Conservation (phyloP, 2,888 invertebrate genomes). For the Adelphocoris suturalis region DNA sequence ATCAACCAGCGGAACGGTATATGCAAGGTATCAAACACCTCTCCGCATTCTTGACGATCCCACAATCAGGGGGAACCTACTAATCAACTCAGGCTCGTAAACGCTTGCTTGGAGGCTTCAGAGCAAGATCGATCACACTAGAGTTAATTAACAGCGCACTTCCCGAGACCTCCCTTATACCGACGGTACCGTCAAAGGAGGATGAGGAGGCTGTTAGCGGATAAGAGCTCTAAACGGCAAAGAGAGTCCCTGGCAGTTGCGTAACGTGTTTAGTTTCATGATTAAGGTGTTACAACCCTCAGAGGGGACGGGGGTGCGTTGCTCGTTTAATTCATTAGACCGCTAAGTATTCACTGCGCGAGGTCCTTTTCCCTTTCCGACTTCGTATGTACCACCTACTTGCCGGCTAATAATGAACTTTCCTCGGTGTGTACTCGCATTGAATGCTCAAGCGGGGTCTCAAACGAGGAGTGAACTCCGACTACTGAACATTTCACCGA, state of each 20-base stretch:
- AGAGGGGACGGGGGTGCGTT: not conserved
- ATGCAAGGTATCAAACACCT: conserved; percentile 23
- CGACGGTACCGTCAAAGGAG: conserved; percentile 1
- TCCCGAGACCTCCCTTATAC: not conserved
- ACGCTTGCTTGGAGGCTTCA: not conserved
- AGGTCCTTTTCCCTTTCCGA: not conserved
- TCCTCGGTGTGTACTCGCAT: not conserved
- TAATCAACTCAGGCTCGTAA: conserved; percentile 23
- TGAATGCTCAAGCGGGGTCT: conserved; percentile 5
- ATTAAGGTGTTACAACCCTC: conserved; percentile 47
- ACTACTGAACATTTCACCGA: no score
- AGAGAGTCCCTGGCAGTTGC: conserved; percentile 30
- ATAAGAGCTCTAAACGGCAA: conserved; percentile 44
- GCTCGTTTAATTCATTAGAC: conserved; percentile 48
- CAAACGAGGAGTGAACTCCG: no score
- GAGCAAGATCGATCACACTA: conserved; percentile 7
- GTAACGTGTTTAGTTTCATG: conserved; percentile 54
- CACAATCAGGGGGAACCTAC: conserved; percentile 30
- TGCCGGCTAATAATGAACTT: conserved; percentile 48
- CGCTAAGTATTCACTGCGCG: conserved; percentile 51
- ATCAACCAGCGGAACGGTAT: not conserved
- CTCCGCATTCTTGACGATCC: conserved; percentile 20
- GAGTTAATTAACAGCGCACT: conserved; percentile 14
- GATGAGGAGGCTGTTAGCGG: conserved; percentile 11
- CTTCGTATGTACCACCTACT: conserved; percentile 43